Evolutionary conservation across 2,888 invertebrate species (phyloP), one percentile per base, ranked within the genome.

Genomic region (Actias luna): DNA sequence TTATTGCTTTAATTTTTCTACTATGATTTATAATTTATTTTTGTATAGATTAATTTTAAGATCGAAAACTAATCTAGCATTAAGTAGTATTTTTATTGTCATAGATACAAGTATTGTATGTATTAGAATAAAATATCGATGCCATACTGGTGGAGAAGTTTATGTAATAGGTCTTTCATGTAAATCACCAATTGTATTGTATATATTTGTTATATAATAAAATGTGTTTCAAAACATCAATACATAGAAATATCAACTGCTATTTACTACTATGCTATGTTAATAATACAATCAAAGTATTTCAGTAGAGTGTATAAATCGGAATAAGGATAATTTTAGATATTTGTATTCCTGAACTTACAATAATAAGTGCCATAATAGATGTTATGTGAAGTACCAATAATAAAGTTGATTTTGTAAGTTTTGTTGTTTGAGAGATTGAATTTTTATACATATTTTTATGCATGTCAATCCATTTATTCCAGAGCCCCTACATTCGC

Each of bases 281-380:
- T 31, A 14, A 60, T 33, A 22, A 22, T 60, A 35, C 27, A 60
- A 55, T 61, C 35, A 27, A 55, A 52, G 60, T 61, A 61, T 61
- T 61, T 36, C 27, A 52, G 3, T 27, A 7, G 25, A 27, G 25
- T 16, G 14, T 52, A 14, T 27, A 52, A 52, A 27, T 52, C 5
- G n/a, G 18, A 42, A 5, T 42, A 42, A 18, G 42, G 18, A 8
- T 42, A 42, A 18, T 42, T 33, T 42, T 25, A 52, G 10, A 25
- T 52, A 1, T 14, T 52, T 25, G 27, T 61, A 57, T 39, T 7
- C 57, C 18, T 12, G 22, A 14, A 22, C n/a, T 7, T 55, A 55
- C n/a, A 55, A 16, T 52, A 69, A 60, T 58, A 18, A 67, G 74
- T 73, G 73, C 73, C 73, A 62, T 62, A 62, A 62, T 58, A 58